phyloP scores from a whole-genome alignment of 2,797 vertebrate genomes.

The Channa striata region DNA sequence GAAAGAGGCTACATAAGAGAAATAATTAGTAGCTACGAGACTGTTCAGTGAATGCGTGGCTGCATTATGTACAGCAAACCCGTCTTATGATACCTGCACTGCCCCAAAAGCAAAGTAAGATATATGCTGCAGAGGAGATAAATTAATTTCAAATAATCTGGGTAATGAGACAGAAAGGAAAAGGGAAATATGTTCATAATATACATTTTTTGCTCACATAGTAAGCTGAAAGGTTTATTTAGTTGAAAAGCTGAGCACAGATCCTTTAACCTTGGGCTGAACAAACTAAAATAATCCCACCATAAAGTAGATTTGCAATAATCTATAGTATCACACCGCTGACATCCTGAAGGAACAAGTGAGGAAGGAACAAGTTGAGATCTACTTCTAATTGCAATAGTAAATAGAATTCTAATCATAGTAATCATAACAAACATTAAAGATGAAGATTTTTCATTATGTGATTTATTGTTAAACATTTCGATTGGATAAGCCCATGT shows the following conservation, averaged over 20 bases:
- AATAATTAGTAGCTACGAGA: background rate
- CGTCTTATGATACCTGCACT: background rate
- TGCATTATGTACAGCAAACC: slow-evolving; percentile 1
- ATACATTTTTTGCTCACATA: background rate
- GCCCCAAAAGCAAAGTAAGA: background rate
- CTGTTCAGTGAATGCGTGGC: background rate
- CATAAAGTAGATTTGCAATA: background rate
- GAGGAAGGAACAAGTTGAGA: background rate
- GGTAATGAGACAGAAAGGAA: background rate
- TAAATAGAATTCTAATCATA: slow-evolving; percentile 5
- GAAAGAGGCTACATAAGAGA: background rate
- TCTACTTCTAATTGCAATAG: background rate
- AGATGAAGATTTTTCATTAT: background rate
- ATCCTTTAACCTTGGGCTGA: background rate
- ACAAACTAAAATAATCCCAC: background rate
- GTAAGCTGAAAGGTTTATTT: too few species aligned
- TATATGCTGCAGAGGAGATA: background rate
- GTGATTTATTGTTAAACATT: background rate
- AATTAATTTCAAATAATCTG: background rate
- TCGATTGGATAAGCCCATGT: background rate
- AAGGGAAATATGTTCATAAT: background rate
- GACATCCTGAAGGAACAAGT: too few species aligned
- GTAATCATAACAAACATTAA: slow-evolving; percentile 6
- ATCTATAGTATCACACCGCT: background rate
- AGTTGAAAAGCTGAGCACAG: too few species aligned